Conservation (phyloP, 2,113 vertebrate species). For the Naja naja region DNA sequence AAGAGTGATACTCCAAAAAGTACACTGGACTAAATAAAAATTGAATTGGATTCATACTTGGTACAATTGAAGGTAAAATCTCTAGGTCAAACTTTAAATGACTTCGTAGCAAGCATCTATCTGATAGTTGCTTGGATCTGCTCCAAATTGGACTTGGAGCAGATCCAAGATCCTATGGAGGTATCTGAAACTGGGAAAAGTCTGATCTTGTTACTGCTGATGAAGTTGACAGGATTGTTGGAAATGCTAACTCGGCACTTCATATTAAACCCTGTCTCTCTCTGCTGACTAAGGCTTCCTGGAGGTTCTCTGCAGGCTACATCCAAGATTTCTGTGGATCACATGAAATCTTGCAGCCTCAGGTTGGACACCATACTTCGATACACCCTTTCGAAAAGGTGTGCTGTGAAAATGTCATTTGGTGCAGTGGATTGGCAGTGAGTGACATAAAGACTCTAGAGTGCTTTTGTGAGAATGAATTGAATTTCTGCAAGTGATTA, state of each 20-base stretch:
- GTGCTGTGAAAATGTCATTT: not conserved
- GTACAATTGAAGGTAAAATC: not conserved
- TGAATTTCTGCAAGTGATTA: not conserved
- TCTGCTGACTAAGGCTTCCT: not conserved
- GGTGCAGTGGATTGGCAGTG: not conserved
- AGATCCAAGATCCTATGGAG: not conserved
- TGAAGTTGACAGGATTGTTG: not conserved
- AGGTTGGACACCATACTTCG: not conserved
- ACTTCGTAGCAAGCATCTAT: not conserved
- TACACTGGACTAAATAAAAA: not conserved
- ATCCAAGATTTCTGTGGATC: not conserved
- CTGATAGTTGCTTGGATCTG: not conserved
- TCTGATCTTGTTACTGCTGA: not conserved
- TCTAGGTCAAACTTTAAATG: not conserved
- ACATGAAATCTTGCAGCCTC: not conserved
- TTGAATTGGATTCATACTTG: not conserved
- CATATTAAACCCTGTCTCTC: not conserved
- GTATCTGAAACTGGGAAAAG: not conserved
- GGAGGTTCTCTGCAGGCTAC: not conserved
- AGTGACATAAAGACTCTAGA: not conserved
- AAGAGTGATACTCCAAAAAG: not conserved
- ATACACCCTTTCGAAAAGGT: not conserved
- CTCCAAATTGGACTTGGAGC: not conserved
- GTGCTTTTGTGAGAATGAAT: not conserved
- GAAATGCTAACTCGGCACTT: not conserved